These are phyloP conservation scores for Drosophila takahashii DNA, from an alignment of 1,140 invertebrate species.

Conservation along the genomic window DNA sequence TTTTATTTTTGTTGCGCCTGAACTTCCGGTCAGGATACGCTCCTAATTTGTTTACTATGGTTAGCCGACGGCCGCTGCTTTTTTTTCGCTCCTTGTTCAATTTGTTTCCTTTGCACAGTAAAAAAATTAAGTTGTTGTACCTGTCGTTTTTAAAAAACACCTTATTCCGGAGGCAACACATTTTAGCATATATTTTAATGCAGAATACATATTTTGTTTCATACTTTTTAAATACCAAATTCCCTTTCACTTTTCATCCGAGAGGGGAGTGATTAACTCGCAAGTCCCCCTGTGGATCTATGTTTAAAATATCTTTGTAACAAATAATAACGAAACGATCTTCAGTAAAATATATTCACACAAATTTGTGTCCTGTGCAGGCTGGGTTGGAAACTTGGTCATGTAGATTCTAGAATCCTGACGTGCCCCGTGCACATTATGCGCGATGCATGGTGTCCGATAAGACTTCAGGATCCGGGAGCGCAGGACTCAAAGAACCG, in stretches of 20 bases:
- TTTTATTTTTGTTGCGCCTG: constrained; percentile 57
- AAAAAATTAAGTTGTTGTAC: background rate
- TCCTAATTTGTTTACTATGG: constrained; percentile 80
- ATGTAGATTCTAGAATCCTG: constrained; percentile 28
- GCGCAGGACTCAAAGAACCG: background rate
- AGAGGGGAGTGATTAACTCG: too few relatives aligned
- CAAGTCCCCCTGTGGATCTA: too few relatives aligned
- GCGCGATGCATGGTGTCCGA: constrained; percentile 66
- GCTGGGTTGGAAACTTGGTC: constrained; percentile 6
- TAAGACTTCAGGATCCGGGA: constrained; percentile 45
- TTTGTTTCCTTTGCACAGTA: background rate
- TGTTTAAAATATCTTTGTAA: background rate
- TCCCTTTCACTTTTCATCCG: too few relatives aligned
- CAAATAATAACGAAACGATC: background rate
- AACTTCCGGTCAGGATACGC: constrained; percentile 79
- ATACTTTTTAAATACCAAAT: too few relatives aligned
- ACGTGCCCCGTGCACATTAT: constrained; percentile 72
- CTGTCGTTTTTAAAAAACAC: too few relatives aligned
- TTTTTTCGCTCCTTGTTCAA: constrained; percentile 7
- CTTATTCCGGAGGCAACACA: too few relatives aligned
- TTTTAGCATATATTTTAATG: too few relatives aligned
- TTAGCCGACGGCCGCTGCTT: constrained; percentile 17
- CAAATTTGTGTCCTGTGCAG: constrained; percentile 2
- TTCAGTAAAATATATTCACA: background rate
- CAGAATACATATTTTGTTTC: too few relatives aligned